phyloP scores from a whole-genome alignment of 1,140 invertebrate species.

The Musca vetustissima region DNA sequence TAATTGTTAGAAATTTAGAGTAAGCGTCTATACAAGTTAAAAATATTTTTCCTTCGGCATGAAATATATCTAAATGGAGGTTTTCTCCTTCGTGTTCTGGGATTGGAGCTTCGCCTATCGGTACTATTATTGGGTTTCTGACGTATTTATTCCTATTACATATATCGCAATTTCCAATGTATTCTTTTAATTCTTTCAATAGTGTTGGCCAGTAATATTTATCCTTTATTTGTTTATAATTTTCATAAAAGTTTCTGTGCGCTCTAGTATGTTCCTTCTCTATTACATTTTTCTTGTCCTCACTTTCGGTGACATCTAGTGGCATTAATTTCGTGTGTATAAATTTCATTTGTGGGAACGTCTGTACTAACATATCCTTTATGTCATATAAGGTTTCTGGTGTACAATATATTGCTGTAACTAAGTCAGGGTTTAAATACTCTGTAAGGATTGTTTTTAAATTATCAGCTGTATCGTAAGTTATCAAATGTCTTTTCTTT shows the following conservation, averaged over 20 bases:
- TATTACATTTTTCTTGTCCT: slow-evolving; percentile 12
- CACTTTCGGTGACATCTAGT: slow-evolving; percentile 9
- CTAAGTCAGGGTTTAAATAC: background rate
- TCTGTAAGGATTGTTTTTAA: slow-evolving; percentile 9
- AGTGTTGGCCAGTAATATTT: slow-evolving; percentile 26
- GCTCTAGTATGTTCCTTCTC: slow-evolving; percentile 27
- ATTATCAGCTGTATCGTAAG: background rate
- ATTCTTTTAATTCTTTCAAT: slow-evolving; percentile 24
- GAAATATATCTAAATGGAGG: background rate
- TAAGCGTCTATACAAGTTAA: slow-evolving; percentile 17
- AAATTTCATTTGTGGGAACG: background rate
- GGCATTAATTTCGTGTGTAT: background rate
- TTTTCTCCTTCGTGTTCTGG: background rate
- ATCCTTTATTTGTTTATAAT: slow-evolving; percentile 12
- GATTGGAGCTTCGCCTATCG: background rate
- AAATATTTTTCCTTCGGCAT: background rate
- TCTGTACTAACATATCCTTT: slow-evolving; percentile 9
- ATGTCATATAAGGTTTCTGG: slow-evolving; percentile 19
- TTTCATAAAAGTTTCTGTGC: slow-evolving; percentile 26
- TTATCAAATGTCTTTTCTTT: slow-evolving; percentile 6
- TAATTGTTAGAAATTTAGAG: slow-evolving; percentile 27
- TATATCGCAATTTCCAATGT: slow-evolving; percentile 22
- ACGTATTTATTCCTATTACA: background rate
- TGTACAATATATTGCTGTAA: background rate
- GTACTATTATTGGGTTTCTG: background rate